Evolutionary conservation across 2,797 vertebrate species (phyloP), one percentile per base, ranked within the genome.

Genomic region (Rhinella marina): DNA sequence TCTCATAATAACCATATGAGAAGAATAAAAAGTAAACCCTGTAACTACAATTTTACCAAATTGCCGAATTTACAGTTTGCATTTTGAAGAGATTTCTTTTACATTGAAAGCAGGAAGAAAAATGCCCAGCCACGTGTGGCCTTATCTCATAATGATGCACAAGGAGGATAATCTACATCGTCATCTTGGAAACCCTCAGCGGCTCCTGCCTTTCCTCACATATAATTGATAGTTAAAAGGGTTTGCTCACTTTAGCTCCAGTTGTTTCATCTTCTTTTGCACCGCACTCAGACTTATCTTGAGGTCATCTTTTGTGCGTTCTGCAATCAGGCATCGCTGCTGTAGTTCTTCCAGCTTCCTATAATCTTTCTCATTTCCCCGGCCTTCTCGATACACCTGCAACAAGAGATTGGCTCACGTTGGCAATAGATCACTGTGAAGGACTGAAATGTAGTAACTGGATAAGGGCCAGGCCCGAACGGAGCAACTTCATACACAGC

Each of bases 271-370:
- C 93, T 95, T 98, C 90, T 94, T 97, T 92, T 96, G 96, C 61
- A 95, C 94, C 90, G 92, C 95, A 90, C 97, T 96, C 23, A 99
- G 95, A 75, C 94, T 95, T 81, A 97, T 92, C 88, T 95, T 96
- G 84, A 97, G 92, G 87, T 98, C 97, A 79, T 97, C 96, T 91
- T 95, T 98, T 50, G 94, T 90, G 90, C 96, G 93, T 91, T 99
- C 98, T 66, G 96, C 95, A 78, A 94, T 92, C 13, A 99, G 92
- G 83, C 95, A 98, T 87, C 97, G 96, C 90, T 97, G 96, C 90
- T 97, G 96, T 91, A 99, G 95, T 59, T 95, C 95, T 90, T 99
- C 97, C 0, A 97, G 93, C 93, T 96, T 98, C 92, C 94, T 96
- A n/a, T 92, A 94, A 91, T 97, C 96, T 56, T 91, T 94, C 91